Conservation (phyloP, 2,113 vertebrate genomes). For the Heptranchias perlo region DNA sequence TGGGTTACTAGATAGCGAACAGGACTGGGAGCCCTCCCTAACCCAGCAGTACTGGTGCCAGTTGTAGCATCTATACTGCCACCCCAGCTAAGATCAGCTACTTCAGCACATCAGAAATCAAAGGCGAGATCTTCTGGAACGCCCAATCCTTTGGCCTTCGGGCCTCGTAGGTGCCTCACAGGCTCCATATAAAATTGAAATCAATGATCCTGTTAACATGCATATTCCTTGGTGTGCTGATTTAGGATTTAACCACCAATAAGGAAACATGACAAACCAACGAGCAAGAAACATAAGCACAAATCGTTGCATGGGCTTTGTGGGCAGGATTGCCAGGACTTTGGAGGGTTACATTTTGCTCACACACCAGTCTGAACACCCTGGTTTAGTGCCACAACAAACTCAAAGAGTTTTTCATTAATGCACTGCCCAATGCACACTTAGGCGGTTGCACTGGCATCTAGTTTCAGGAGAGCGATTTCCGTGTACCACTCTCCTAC, state of each 20-base stretch:
- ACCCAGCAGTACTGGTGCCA: neutral
- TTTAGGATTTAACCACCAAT: neutral
- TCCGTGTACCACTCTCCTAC: neutral
- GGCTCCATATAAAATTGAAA: neutral
- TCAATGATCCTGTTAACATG: neutral
- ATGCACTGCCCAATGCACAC: neutral
- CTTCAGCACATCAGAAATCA: neutral
- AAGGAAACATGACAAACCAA: neutral
- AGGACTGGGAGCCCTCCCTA: neutral
- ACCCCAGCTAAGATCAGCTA: neutral
- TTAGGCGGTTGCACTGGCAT: neutral
- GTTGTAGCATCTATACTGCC: neutral
- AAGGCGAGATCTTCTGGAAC: neutral
- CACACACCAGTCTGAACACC: neutral
- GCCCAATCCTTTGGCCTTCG: neutral
- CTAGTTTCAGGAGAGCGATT: neutral
- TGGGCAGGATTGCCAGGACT: neutral
- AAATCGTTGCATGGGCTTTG: neutral
- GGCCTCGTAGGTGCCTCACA: neutral
- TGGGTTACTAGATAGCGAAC: too few species aligned
- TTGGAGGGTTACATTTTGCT: neutral
- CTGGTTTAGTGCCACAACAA: neutral
- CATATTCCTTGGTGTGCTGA: neutral
- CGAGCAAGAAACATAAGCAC: neutral
- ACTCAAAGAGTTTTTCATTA: neutral